Conservation (phyloP, 2,113 vertebrate species). For the Mobula birostris region DNA sequence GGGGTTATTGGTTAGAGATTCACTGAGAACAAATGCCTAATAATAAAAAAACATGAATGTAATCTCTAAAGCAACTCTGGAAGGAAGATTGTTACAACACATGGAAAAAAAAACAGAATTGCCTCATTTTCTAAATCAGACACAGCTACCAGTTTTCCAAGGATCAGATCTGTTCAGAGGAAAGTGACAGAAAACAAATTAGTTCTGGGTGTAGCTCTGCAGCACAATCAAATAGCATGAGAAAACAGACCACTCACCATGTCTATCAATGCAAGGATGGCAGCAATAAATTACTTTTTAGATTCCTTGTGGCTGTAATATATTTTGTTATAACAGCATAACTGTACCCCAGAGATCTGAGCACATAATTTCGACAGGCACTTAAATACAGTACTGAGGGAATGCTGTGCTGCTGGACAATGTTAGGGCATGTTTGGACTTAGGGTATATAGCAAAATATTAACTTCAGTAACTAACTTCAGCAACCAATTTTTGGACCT, state of each 20-base stretch:
- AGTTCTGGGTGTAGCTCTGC: not conserved
- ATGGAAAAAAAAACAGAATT: not conserved
- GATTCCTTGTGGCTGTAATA: not conserved
- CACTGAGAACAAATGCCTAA: not conserved
- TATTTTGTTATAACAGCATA: not conserved
- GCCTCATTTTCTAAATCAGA: conserved; percentile 7
- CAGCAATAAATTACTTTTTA: conserved; percentile 31
- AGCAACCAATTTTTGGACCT: too few relatives aligned
- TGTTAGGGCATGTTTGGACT: too few relatives aligned
- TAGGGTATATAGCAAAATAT: too few relatives aligned
- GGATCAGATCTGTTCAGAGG: not conserved
- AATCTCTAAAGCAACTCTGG: not conserved
- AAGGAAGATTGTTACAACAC: not conserved
- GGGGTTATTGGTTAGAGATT: not conserved
- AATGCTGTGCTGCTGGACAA: not conserved
- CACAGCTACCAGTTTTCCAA: not conserved
- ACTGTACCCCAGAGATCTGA: not conserved
- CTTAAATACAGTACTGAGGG: not conserved
- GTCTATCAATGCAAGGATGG: not conserved
- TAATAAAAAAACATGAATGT: conserved; percentile 11
- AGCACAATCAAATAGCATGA: conserved; percentile 19
- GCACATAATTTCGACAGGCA: conserved; percentile 6
- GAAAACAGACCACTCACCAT: not conserved
- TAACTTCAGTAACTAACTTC: too few relatives aligned
- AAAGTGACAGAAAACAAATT: conserved; percentile 36